Conservation (phyloP, 2,888 invertebrate genomes). For the Hedychridium roseum region DNA sequence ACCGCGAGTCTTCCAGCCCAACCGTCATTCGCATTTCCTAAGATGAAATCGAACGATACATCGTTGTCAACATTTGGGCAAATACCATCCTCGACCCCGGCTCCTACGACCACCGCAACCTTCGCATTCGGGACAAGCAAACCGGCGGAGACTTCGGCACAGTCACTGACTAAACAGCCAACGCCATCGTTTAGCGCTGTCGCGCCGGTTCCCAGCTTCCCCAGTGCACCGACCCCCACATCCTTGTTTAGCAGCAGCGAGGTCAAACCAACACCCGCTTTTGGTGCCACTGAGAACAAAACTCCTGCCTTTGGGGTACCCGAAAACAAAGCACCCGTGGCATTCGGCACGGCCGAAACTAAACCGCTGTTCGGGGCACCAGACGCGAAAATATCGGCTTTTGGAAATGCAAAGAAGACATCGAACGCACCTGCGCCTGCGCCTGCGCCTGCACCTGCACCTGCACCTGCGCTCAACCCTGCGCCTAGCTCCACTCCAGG, state of each 20-base stretch:
- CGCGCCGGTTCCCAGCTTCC: constrained; percentile 20
- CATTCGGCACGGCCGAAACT: constrained; percentile 35
- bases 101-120: constrained; percentile 17
- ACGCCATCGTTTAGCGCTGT: constrained; percentile 14
- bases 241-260: constrained; percentile 34
- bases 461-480: background rate
- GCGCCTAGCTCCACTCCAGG: constrained; percentile 5
- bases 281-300: constrained; percentile 35
- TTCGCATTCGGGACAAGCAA: constrained; percentile 35
- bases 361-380: constrained; percentile 35
- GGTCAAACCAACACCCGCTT: constrained; percentile 24
- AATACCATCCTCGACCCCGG: constrained; percentile 11
- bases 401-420: constrained; percentile 24
- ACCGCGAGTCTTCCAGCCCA: constrained; percentile 37
- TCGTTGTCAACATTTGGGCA: constrained; percentile 27
- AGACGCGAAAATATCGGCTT: constrained; percentile 25
- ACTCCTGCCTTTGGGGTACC: constrained; percentile 33
- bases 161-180: constrained; percentile 16
- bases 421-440: constrained; percentile 29
- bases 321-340: constrained; percentile 35
- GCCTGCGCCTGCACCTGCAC: constrained; percentile 16
- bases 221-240: constrained; percentile 22
- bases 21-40: constrained; percentile 32
- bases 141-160: constrained; percentile 11
- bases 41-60: constrained; percentile 28